A percentile compares a stretch with the other conserved stretches of the same genome.
Conservation (phyloP, 2,113 vertebrate species). For the Theristicus caerulescens region DNA sequence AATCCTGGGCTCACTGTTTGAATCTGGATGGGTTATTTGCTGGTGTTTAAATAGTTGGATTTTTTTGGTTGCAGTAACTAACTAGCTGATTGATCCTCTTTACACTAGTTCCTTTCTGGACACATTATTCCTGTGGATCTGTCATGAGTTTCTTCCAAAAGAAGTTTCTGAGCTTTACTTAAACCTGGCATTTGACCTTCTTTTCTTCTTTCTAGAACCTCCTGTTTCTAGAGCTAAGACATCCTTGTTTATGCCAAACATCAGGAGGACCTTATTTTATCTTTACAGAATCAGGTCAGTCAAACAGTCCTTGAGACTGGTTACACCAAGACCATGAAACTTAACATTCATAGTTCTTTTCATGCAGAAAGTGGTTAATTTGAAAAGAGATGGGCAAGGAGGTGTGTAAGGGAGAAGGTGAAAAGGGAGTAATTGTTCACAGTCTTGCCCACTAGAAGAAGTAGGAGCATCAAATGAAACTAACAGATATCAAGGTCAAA, state of each 20-base stretch:
- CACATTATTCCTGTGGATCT: not conserved
- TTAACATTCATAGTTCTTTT: not conserved
- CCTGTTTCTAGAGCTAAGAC: not conserved
- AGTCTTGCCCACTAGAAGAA: not conserved
- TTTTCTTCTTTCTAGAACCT: not conserved
- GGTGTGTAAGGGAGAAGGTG: not conserved
- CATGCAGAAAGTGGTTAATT: not conserved
- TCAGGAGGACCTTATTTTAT: not conserved
- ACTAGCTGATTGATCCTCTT: not conserved
- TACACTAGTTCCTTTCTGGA: not conserved
- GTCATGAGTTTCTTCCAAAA: not conserved
- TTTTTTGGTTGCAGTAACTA: not conserved
- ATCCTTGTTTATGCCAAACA: not conserved
- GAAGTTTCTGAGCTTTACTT: not conserved
- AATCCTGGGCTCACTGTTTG: not conserved
- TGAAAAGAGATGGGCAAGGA: not conserved
- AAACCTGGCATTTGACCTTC: not conserved
- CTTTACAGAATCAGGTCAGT: not conserved
- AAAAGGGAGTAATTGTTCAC: not conserved
- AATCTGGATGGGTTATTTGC: not conserved
- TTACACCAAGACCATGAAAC: not conserved
- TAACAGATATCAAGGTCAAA: not conserved
- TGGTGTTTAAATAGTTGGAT: not conserved
- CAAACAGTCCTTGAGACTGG: not conserved
- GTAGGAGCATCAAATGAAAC: not conserved